These are phyloP conservation scores for Percina caprodes DNA, from an alignment of 2,113 vertebrate genomes.

Conservation along the genomic window DNA sequence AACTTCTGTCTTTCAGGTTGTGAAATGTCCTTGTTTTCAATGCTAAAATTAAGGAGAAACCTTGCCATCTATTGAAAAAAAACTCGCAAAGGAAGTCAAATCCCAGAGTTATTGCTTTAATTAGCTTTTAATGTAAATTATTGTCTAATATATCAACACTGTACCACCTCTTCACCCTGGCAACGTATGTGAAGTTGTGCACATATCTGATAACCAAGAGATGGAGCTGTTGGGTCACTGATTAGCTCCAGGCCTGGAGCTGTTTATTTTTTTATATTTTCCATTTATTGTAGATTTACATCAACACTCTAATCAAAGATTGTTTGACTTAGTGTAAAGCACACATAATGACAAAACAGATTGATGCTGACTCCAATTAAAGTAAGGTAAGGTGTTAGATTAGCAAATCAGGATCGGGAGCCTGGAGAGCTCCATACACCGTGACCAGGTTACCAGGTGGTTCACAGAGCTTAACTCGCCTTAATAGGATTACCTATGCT, in stretches of 20 bases:
- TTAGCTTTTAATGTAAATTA: not conserved
- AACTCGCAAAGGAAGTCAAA: not conserved
- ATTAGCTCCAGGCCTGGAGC: not conserved
- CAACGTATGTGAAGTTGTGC: not conserved
- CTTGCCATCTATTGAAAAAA: not conserved
- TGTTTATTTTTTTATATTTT: not conserved
- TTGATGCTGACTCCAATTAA: not conserved
- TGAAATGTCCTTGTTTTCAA: not conserved
- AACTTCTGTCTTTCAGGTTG: not conserved
- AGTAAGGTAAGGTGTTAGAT: not conserved
- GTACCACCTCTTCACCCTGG: not conserved
- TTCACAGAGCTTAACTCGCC: constrained; percentile 67
- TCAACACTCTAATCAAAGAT: not conserved
- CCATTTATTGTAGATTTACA: not conserved
- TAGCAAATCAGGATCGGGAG: constrained; percentile 30
- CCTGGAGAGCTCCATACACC: constrained; percentile 28
- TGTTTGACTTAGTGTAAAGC: constrained; percentile 16
- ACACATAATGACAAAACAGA: not conserved
- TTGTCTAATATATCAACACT: not conserved
- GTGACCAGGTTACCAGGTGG: constrained; percentile 55
- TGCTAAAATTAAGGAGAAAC: not conserved
- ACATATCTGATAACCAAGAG: constrained; percentile 46
- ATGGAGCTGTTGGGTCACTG: constrained; percentile 58
- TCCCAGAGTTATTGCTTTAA: not conserved
- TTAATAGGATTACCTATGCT: constrained; percentile 79